A percentile compares a stretch with the other conserved stretches of the same genome.
phyloP scores from a whole-genome alignment of 2,113 vertebrate species.

The Colossoma macropomum region DNA sequence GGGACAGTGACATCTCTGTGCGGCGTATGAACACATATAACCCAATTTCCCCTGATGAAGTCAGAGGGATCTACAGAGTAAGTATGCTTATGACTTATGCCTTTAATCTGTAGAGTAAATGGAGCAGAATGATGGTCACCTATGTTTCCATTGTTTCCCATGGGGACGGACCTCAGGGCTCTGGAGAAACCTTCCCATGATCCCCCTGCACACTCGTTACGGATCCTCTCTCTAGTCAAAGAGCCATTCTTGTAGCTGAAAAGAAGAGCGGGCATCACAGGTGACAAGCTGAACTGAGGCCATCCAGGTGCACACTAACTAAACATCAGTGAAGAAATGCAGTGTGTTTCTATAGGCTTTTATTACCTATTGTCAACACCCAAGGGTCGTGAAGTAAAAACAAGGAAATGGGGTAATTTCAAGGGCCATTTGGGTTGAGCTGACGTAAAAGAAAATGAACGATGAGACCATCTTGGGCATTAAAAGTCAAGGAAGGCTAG shows the following conservation, averaged over 20 bases:
- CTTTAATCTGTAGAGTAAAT: slow-evolving; percentile 29
- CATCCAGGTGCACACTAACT: neutral
- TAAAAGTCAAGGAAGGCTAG: neutral
- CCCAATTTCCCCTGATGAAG: slow-evolving; percentile 17
- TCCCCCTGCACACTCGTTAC: slow-evolving; percentile 80
- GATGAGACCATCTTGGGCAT: neutral
- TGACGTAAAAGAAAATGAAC: slow-evolving; percentile 1
- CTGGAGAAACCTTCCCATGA: slow-evolving; percentile 90
- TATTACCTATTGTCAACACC: slow-evolving; percentile 25
- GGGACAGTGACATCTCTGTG: slow-evolving; percentile 24
- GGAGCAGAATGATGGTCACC: slow-evolving; percentile 71
- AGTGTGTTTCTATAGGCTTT: slow-evolving; percentile 28
- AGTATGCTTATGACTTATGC: slow-evolving; percentile 22
- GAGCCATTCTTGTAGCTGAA: slow-evolving; percentile 96
- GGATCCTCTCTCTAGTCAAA: slow-evolving; percentile 89
- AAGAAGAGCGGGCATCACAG: neutral
- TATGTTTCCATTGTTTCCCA: slow-evolving; percentile 88
- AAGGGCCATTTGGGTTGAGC: slow-evolving; percentile 36
- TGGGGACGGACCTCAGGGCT: slow-evolving; percentile 78
- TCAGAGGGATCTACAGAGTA: slow-evolving; percentile 1
- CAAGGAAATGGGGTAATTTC: slow-evolving; percentile 36
- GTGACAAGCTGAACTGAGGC: neutral
- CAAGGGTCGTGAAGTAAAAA: slow-evolving; percentile 18
- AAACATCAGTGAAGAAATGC: slow-evolving; percentile 5
- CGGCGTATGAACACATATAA: neutral